Conservation (phyloP, 2,888 invertebrate genomes). For the Ypsolopha scabrella region DNA sequence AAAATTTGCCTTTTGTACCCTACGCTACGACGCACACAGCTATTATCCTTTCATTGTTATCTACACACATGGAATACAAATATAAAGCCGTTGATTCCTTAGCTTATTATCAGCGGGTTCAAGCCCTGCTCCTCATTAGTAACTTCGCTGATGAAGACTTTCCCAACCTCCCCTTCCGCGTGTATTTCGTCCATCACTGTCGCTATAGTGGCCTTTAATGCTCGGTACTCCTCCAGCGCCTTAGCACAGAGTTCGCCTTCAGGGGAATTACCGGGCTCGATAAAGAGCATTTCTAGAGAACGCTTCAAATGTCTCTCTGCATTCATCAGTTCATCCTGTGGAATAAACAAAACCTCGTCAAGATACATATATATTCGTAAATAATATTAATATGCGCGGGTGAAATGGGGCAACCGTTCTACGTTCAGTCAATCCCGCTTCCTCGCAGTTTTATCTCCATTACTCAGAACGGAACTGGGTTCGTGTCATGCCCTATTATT, state of each 20-base stretch:
- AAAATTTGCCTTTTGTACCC: too few species aligned
- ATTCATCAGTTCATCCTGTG: slow-evolving; percentile 61
- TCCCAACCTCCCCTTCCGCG: slow-evolving; percentile 22
- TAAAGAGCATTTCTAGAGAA: slow-evolving; percentile 74
- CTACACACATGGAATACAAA: too few species aligned
- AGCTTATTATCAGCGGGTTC: background rate
- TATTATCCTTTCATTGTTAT: too few species aligned
- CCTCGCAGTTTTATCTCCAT: too few species aligned
- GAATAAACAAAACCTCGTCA: background rate
- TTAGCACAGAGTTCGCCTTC: slow-evolving; percentile 78
- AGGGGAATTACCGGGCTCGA: slow-evolving; percentile 78
- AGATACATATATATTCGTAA: too few species aligned
- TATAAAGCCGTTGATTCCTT: too few species aligned
- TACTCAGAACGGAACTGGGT: too few species aligned
- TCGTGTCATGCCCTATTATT: too few species aligned
- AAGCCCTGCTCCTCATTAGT: background rate
- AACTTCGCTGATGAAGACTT: slow-evolving; percentile 20
- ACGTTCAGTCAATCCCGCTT: too few species aligned
- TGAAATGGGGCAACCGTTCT: too few species aligned
- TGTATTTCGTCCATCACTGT: slow-evolving; percentile 38
- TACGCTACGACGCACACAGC: too few species aligned
- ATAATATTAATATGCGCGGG: too few species aligned
- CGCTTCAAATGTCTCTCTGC: slow-evolving; percentile 72
- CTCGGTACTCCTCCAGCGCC: slow-evolving; percentile 75
- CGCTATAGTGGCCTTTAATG: slow-evolving; percentile 63